Evolutionary conservation across 2,888 invertebrate genomes (phyloP).

Genomic region (Myopa tessellatipennis): DNA sequence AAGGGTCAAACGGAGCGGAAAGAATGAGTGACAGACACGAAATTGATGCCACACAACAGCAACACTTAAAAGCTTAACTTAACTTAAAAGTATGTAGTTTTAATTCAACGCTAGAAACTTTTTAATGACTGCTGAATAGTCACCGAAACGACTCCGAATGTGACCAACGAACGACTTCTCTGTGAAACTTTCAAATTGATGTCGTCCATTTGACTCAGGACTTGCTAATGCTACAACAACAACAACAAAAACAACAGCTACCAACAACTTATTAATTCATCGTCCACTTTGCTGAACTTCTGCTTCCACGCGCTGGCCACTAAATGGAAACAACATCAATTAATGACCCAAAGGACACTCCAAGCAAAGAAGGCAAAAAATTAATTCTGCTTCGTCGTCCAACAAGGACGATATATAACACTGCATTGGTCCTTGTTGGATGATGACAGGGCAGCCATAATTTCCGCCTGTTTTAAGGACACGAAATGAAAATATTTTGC

Average conservation of each 20-base stretch:
- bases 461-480: conserved; percentile 25
- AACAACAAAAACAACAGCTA: not conserved
- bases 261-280: conserved; percentile 13
- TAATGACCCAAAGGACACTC: not conserved
- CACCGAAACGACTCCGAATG: not conserved
- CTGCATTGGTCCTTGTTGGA: not conserved
- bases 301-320: not conserved
- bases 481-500: conserved; percentile 18
- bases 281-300: conserved; percentile 13
- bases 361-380: not conserved
- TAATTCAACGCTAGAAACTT: no score
- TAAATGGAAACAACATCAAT: not conserved
- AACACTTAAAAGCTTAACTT: not conserved
- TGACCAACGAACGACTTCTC: not conserved
- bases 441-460: conserved; percentile 15
- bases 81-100: no score
- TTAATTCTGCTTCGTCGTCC: not conserved
- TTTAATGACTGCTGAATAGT: not conserved
- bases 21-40: not conserved
- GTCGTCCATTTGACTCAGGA: no score
- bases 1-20: not conserved
- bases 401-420: not conserved
- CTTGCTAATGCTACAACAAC: not conserved
- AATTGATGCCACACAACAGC: not conserved
- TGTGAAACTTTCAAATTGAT: not conserved